Evolutionary conservation across 2,797 vertebrate genomes (phyloP).

Genomic region (Onychomys leucogaster): DNA sequence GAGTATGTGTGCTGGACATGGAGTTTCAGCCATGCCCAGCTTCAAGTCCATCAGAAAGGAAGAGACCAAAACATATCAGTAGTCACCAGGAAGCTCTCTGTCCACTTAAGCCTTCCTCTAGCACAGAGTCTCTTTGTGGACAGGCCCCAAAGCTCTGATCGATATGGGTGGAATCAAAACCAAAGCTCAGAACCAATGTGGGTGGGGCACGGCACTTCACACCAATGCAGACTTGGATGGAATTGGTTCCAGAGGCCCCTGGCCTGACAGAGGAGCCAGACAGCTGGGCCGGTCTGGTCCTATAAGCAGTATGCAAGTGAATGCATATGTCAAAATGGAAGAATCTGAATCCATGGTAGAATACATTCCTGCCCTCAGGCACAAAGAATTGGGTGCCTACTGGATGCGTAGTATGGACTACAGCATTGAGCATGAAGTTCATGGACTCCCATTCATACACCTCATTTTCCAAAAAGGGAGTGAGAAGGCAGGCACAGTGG

Average conservation of each 20-base stretch:
- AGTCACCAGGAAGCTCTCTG: slow-evolving; percentile 71
- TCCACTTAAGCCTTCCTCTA: slow-evolving; percentile 61
- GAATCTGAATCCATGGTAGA: neutral
- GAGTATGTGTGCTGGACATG: slow-evolving; percentile 91
- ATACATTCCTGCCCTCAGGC: neutral
- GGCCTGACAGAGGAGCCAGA: neutral
- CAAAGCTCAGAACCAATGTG: neutral
- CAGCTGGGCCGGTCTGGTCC: neutral
- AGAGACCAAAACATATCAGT: slow-evolving; percentile 90
- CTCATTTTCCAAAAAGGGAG: neutral
- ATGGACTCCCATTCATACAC: neutral
- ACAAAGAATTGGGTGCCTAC: neutral
- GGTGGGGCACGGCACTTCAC: neutral
- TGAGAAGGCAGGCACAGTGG: neutral
- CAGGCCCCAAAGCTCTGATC: slow-evolving; percentile 71
- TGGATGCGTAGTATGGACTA: neutral
- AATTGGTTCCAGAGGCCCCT: neutral
- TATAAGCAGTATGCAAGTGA: neutral
- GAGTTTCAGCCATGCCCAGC: slow-evolving; percentile 89
- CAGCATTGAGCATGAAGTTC: neutral
- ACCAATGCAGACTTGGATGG: neutral
- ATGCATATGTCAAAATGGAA: neutral
- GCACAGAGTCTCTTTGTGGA: slow-evolving; percentile 46
- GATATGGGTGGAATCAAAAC: neutral
- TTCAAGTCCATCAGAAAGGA: slow-evolving; percentile 91